phyloP scores from a whole-genome alignment of 2,113 vertebrate species.

The Oncorhynchus kisutch region DNA sequence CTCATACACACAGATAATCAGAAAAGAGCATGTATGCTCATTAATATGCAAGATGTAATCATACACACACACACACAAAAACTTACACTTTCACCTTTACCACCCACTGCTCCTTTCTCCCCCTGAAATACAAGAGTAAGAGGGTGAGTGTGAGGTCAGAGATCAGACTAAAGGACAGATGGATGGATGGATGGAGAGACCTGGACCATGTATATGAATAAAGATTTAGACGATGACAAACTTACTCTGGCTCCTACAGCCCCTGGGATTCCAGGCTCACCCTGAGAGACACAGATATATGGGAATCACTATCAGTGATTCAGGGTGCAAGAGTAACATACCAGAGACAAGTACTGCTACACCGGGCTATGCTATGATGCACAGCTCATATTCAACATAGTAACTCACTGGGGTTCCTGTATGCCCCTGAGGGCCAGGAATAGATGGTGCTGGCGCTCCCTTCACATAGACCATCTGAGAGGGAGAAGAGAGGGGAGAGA shows the following conservation, averaged over 20 bases:
- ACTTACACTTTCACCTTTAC: slow-evolving; percentile 87
- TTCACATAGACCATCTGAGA: slow-evolving; percentile 74
- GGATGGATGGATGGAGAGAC: not conserved
- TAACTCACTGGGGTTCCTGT: slow-evolving; percentile 74
- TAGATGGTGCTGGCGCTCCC: slow-evolving; percentile 55
- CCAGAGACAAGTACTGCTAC: slow-evolving; percentile 4
- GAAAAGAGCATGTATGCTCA: too few species aligned
- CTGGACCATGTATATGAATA: too few species aligned
- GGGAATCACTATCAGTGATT: slow-evolving; percentile 8
- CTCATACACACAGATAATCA: not conserved
- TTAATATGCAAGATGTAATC: not conserved
- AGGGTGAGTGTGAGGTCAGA: slow-evolving; percentile 14
- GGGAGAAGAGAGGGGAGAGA: not conserved
- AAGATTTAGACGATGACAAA: not conserved
- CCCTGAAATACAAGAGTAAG: slow-evolving; percentile 75
- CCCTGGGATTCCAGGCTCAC: slow-evolving; percentile 84
- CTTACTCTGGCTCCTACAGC: slow-evolving; percentile 80
- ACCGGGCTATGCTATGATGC: not conserved
- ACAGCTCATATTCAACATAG: slow-evolving; percentile 1
- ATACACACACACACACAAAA: not conserved
- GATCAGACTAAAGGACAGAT: not conserved
- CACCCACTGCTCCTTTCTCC: slow-evolving; percentile 81
- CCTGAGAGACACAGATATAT: slow-evolving; percentile 68
- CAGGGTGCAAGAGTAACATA: slow-evolving; percentile 7
- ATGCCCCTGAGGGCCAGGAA: slow-evolving; percentile 74